A percentile compares a stretch with the other conserved stretches of the same genome.
These are phyloP conservation scores for Stenurella melanura DNA, from an alignment of 2,888 invertebrate genomes.

Conservation along the genomic window DNA sequence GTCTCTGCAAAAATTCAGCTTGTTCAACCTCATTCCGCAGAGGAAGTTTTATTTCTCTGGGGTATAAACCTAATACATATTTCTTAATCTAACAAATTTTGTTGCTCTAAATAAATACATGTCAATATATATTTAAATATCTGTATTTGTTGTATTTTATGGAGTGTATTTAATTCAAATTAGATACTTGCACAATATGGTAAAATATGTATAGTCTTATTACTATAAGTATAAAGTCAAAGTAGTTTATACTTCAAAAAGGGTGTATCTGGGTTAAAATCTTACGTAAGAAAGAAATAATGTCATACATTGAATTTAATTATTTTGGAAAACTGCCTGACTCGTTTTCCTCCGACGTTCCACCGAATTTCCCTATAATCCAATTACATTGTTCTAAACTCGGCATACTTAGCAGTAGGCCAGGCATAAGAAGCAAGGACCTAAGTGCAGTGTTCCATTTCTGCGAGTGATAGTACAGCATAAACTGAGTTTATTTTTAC, in stretches of 20 bases:
- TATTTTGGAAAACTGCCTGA: conserved; percentile 11
- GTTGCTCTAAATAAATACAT: too few species aligned
- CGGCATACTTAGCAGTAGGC: neutral
- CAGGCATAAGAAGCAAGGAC: neutral
- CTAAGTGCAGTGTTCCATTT: conserved; percentile 21
- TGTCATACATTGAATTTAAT: neutral
- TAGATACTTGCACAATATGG: neutral
- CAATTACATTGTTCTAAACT: conserved; percentile 12
- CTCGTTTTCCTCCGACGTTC: conserved; percentile 11
- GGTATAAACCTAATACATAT: too few species aligned
- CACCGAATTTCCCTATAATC: neutral
- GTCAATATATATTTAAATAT: neutral
- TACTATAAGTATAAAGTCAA: neutral
- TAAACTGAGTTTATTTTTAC: conserved; percentile 41
- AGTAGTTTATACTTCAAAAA: neutral
- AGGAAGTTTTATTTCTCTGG: too few species aligned
- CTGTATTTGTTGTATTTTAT: neutral
- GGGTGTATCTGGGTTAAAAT: neutral
- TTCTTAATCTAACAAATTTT: too few species aligned
- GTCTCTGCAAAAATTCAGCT: too few species aligned
- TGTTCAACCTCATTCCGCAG: too few species aligned
- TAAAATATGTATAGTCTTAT: neutral
- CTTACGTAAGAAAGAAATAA: neutral
- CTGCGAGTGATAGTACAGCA: neutral
- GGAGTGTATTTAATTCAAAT: neutral